These are phyloP conservation scores for Phalacrocorax aristotelis DNA, from an alignment of 2,113 vertebrate species.

Conservation along the genomic window DNA sequence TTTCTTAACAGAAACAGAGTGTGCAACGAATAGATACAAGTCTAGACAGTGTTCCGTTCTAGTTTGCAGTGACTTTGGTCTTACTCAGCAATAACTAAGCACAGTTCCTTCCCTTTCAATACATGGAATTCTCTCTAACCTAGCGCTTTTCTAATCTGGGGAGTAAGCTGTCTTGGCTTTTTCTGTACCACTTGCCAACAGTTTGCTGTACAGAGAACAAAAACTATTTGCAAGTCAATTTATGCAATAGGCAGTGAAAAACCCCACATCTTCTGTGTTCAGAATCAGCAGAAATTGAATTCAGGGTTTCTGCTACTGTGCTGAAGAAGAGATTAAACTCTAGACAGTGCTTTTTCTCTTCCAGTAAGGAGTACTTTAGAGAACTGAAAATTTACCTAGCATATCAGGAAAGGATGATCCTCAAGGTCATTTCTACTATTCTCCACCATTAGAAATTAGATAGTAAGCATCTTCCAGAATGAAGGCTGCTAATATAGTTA, in stretches of 20 bases:
- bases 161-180: background rate
- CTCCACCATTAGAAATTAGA: background rate
- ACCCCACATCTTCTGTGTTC: background rate
- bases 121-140: background rate
- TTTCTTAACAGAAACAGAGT: background rate
- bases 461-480: background rate
- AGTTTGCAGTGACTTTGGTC: background rate
- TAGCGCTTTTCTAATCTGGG: accelerated
- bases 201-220: background rate
- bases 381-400: background rate
- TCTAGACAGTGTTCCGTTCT: background rate
- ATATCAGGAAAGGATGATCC: background rate
- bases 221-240: background rate
- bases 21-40: background rate
- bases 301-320: background rate
- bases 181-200: background rate
- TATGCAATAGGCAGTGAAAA: background rate
- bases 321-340: background rate
- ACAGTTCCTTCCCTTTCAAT: background rate
- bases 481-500: background rate
- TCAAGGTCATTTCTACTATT: background rate
- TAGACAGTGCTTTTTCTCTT: background rate
- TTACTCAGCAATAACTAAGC: background rate
- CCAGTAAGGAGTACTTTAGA: background rate
- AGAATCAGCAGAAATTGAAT: background rate